These are phyloP conservation scores for Zaprionus davidi DNA, from an alignment of 1,140 invertebrate genomes.

Conservation along the genomic window DNA sequence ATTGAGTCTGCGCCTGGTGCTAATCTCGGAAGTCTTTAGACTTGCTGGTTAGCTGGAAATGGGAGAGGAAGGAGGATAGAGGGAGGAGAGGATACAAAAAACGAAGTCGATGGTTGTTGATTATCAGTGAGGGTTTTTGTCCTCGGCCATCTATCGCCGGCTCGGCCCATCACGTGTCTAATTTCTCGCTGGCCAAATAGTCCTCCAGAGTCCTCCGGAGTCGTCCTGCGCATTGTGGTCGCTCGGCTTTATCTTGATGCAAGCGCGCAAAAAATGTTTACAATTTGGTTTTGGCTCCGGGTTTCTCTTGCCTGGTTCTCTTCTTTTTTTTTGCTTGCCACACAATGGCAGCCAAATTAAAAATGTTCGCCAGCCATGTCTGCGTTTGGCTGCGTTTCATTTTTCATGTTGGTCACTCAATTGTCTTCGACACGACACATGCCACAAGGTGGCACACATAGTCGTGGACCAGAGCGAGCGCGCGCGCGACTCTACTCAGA, in stretches of 20 bases:
- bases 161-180: conserved; percentile 72
- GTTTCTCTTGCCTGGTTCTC: background rate
- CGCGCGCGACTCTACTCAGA: conserved; percentile 44
- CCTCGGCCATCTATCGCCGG: conserved; percentile 58
- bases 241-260: conserved; percentile 68
- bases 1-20: conserved; percentile 56
- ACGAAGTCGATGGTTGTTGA: conserved; percentile 27
- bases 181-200: conserved; percentile 79
- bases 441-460: conserved; percentile 61
- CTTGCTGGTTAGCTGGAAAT: conserved; percentile 38
- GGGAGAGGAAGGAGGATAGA: background rate
- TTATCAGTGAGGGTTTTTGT: conserved; percentile 67
- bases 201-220: conserved; percentile 58
- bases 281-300: conserved; percentile 62
- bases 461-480: conserved; percentile 22
- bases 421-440: conserved; percentile 66
- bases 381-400: conserved; percentile 57
- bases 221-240: conserved; percentile 57
- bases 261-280: conserved; percentile 81
- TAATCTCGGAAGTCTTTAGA: conserved; percentile 56
- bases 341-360: conserved; percentile 75
- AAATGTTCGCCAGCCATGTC: conserved; percentile 55
- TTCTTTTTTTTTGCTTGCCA: conserved; percentile 17
- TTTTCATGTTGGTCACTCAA: conserved; percentile 81
- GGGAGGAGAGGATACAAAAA: conserved; percentile 40